Evolutionary conservation across 2,113 vertebrate genomes (phyloP).

Genomic region (Rhinolophus sinicus): DNA sequence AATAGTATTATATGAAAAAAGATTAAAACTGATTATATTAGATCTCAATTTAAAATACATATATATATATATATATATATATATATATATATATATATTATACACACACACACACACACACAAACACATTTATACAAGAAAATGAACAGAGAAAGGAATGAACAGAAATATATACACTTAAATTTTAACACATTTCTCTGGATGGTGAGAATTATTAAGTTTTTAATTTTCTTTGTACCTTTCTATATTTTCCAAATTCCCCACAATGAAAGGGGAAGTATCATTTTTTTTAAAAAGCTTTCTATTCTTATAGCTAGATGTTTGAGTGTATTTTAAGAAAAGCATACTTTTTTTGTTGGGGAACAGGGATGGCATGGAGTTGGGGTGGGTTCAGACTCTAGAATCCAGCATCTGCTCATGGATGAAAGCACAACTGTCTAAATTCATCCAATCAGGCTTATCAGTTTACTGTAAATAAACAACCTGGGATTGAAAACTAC

Average conservation of each 20-base stretch:
- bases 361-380: neutral
- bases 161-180: slow-evolving; percentile 36
- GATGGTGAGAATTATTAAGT: neutral
- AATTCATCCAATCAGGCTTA: slow-evolving; percentile 33
- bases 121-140: neutral
- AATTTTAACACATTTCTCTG: slow-evolving; percentile 46
- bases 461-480: neutral
- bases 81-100: neutral
- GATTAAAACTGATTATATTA: neutral
- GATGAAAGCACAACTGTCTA: neutral
- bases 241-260: slow-evolving; percentile 56
- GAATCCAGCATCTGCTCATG: neutral
- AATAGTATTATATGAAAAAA: slow-evolving; percentile 39
- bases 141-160: neutral
- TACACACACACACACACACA: neutral
- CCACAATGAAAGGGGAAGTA: neutral
- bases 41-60: neutral
- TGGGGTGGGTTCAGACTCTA: neutral
- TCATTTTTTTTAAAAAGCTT: neutral
- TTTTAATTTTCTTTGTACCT: slow-evolving; percentile 21
- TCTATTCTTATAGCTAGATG: neutral
- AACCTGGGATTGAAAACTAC: neutral
- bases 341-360: neutral
- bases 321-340: slow-evolving; percentile 19
- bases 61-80: neutral